Evolutionary conservation across 2,888 invertebrate genomes (phyloP), one percentile per base, ranked within the genome.

Genomic region (Amiota communis): DNA sequence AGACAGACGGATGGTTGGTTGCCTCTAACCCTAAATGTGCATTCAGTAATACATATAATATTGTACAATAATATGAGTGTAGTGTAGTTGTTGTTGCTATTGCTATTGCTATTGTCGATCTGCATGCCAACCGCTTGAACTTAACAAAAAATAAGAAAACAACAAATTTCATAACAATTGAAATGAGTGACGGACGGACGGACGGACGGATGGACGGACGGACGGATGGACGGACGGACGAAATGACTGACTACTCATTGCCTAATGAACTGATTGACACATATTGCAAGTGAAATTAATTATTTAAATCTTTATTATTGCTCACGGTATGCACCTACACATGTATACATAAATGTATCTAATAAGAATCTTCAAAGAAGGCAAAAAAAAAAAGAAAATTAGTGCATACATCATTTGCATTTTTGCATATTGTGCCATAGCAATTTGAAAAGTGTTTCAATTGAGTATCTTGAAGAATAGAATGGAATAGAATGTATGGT

Each of bases 301-400:
- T 53, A 53, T 53, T 53, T n/a, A 12, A 53, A 53, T n/a, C n/a
- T n/a, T 53, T 53, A 53, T n/a, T 53, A 15, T 53, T 15, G n/a
- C 8, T 8, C 53, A 13, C 2, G 36, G 36, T 36, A 23, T 3
- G 1, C n/a, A n/a, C n/a, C n/a, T n/a, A n/a, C n/a, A n/a, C n/a
- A n/a, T n/a, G n/a, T n/a, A n/a, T n/a, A n/a, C n/a, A n/a, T n/a
- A n/a, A n/a, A n/a, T n/a, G n/a, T n/a, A n/a, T n/a, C n/a, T n/a
- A 23, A 23, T 23, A 23, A 23, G 23, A 23, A 23, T 23, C 1
- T 23, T 23, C 3, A 2, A 23, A 23, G 23, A 23, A 23, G 23
- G n/a, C n/a, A n/a, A n/a, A n/a, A n/a, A n/a, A n/a, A n/a, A n/a
- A n/a, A n/a, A n/a, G n/a, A n/a, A n/a, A n/a, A n/a, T n/a, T n/a